Conservation (phyloP, 2,888 invertebrate genomes). For the Laothoe populi region DNA sequence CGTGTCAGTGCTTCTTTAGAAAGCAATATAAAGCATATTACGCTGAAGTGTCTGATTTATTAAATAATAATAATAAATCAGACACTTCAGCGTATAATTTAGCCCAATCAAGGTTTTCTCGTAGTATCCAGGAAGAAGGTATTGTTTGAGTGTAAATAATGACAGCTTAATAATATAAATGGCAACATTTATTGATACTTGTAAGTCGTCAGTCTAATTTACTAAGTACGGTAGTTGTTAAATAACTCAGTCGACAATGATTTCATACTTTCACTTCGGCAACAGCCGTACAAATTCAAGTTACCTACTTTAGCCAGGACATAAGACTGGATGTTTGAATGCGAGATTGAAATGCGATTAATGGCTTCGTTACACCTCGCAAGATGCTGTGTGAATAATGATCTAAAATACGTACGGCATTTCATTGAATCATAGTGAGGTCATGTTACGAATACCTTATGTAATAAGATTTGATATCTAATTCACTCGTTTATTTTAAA, state of each 20-base stretch:
- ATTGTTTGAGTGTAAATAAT: constrained; percentile 14
- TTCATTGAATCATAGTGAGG: constrained; percentile 17
- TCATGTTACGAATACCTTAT: constrained; percentile 14
- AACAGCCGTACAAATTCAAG: neutral
- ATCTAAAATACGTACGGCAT: constrained; percentile 3
- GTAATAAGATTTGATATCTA: constrained; percentile 5
- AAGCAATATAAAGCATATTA: constrained; percentile 1
- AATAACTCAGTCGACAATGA: constrained; percentile 17
- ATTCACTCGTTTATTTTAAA: neutral
- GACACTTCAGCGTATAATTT: constrained; percentile 11
- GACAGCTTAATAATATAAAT: constrained; percentile 14
- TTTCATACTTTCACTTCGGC: constrained; percentile 13
- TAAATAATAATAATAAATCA: too few relatives aligned
- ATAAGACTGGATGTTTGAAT: neutral
- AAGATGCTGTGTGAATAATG: constrained; percentile 21
- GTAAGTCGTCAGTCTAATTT: constrained; percentile 26
- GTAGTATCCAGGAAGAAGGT: neutral
- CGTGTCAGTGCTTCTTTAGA: too few relatives aligned
- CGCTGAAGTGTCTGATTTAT: neutral
- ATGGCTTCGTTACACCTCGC: neutral
- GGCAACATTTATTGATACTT: constrained; percentile 25
- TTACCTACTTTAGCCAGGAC: constrained; percentile 4
- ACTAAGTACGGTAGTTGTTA: neutral
- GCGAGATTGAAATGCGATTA: constrained; percentile 10
- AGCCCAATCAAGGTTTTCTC: neutral